A percentile compares a stretch with the other conserved stretches of the same genome.
These are phyloP conservation scores for Perognathus longimembris DNA, from an alignment of 2,113 vertebrate species.

Conservation along the genomic window DNA sequence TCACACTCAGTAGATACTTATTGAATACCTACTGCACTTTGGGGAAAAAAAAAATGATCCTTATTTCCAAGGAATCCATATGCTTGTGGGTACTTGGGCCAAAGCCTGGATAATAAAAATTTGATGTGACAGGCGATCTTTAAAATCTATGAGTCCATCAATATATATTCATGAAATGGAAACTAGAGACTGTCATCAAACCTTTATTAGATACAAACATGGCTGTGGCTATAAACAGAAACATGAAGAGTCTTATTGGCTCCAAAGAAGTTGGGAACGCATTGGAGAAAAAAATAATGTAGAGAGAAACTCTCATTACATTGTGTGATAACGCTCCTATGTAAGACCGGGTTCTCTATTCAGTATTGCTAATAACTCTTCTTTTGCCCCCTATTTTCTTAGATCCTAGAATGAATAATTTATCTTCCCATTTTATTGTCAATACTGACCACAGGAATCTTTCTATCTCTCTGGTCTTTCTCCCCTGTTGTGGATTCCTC, in stretches of 20 bases:
- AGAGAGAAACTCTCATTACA: constrained; percentile 30
- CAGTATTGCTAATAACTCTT: constrained; percentile 47
- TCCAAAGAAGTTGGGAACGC: constrained; percentile 31
- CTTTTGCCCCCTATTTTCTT: constrained; percentile 23
- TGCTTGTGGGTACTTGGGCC: background rate
- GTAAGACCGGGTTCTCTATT: background rate
- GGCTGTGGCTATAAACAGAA: constrained; percentile 47
- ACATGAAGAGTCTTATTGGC: constrained; percentile 23
- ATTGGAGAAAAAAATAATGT: constrained; percentile 22
- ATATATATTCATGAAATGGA: constrained; percentile 69
- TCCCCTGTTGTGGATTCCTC: background rate
- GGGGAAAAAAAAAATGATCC: background rate
- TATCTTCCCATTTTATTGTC: constrained; percentile 3
- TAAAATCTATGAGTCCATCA: constrained; percentile 57
- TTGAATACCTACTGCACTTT: background rate
- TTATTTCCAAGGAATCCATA: background rate
- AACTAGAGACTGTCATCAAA: constrained; percentile 10
- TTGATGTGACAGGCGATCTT: background rate
- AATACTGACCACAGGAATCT: background rate
- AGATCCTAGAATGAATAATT: constrained; percentile 47
- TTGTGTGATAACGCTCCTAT: constrained; percentile 49
- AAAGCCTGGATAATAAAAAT: constrained; percentile 47
- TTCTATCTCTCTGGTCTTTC: background rate
- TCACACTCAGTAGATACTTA: constrained; percentile 54
- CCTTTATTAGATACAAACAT: constrained; percentile 55